phyloP scores from a whole-genome alignment of 1,140 invertebrate genomes.

The Orchesella cincta region DNA sequence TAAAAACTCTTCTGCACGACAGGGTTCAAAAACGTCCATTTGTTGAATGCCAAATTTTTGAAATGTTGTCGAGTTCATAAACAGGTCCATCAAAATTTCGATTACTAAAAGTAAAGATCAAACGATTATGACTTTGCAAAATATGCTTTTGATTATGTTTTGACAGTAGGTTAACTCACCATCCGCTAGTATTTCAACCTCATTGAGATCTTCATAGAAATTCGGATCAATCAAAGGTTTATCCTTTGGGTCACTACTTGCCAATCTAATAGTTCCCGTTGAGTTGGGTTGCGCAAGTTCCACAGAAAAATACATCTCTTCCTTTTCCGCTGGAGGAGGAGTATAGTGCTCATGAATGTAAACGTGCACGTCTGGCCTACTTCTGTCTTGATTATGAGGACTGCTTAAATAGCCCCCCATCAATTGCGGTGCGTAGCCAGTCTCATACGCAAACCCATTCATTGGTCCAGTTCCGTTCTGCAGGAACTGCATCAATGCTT shows the following conservation, averaged over 20 bases:
- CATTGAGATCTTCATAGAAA: not conserved
- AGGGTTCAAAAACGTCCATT: not conserved
- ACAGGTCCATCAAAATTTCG: slow-evolving; percentile 26
- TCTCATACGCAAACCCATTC: not conserved
- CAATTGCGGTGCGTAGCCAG: not conserved
- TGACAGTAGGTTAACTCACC: slow-evolving; percentile 51
- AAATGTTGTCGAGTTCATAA: slow-evolving; percentile 32
- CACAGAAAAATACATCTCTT: not conserved
- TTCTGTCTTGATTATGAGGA: not conserved
- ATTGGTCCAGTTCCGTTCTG: not conserved
- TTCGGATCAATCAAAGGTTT: not conserved
- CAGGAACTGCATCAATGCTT: not conserved
- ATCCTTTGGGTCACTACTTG: slow-evolving; percentile 12
- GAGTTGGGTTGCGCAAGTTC: not conserved
- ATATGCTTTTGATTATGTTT: not conserved
- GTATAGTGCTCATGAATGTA: slow-evolving; percentile 11
- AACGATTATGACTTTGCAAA: not conserved
- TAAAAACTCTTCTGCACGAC: not conserved
- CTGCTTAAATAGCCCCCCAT: slow-evolving; percentile 20
- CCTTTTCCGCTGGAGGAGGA: not conserved
- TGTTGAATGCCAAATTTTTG: slow-evolving; percentile 19
- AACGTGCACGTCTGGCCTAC: slow-evolving; percentile 31
- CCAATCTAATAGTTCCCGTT: not conserved
- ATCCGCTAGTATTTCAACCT: slow-evolving; percentile 1
- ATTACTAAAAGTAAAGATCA: not conserved